Conservation (phyloP, 2,888 invertebrate genomes). For the Dastarcus helophoroides region DNA sequence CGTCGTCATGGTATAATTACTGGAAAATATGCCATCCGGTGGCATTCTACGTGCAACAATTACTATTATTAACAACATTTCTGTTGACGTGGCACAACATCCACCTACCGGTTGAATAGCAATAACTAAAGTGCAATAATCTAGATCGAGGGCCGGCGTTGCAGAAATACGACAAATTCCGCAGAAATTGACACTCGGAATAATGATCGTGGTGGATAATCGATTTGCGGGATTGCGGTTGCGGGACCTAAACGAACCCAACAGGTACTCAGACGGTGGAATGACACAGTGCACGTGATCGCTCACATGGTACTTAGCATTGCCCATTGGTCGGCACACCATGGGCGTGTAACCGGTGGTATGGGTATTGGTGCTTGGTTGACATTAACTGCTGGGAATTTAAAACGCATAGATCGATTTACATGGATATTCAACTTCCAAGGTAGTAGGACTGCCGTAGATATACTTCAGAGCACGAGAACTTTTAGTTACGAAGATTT, state of each 20-base stretch:
- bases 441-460: too few species aligned
- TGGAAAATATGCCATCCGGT: too few species aligned
- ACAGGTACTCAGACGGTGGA: constrained; percentile 14
- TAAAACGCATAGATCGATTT: constrained; percentile 13
- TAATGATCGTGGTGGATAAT: constrained; percentile 22
- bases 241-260: constrained; percentile 4
- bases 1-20: too few species aligned
- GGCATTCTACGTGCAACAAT: too few species aligned
- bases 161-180: constrained; percentile 9
- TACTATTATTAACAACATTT: background rate
- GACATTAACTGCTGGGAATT: constrained; percentile 20
- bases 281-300: constrained; percentile 22
- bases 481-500: too few species aligned
- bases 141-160: constrained; percentile 2
- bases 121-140: constrained; percentile 4
- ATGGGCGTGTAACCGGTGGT: constrained; percentile 21
- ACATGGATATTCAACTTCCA: too few species aligned
- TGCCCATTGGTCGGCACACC: constrained; percentile 20
- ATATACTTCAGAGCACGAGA: too few species aligned
- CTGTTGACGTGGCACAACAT: background rate
- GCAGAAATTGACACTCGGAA: constrained; percentile 12
- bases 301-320: constrained; percentile 19
- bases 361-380: constrained; percentile 21
- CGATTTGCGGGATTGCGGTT: constrained; percentile 16
- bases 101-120: constrained; percentile 5